Base-by-base conservation (phyloP, 1,140 invertebrate genomes). In the Hypsibius dujardini region DNA sequence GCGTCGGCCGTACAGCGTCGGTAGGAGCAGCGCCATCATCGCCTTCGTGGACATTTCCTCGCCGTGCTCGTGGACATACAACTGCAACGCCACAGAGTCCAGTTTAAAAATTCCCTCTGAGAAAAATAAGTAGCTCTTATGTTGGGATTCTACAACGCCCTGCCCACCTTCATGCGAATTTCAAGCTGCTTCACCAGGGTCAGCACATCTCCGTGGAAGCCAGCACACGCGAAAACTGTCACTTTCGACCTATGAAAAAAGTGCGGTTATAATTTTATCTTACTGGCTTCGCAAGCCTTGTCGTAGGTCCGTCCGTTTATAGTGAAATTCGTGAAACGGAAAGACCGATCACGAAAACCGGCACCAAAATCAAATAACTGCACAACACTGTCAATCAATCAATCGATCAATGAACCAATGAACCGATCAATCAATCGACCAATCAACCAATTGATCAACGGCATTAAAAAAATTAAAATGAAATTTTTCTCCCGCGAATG, bases 151-250 rank as follows among this genome's bases (percentile, higher is more conserved):
- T 28, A 28, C 28, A 28, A 28, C 28, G 28, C 28, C 28, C 28
- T 28, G 28, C 28, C 28, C 28, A 88, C 86, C 83, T 87, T 87
- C 84, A 96, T 86, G 73, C 91, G 85, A 73, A 92, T 88, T 74
- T 87, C 81, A 46, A 98, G 78, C 71, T 94, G 82, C 74, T 90
- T 85, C 2, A 89, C 92, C 2, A 98, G 82, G 45, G 93, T 92
- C 1, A 98, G 81, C n/a, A 90, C 89, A 82, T 99, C 95, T 76
- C 93, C 95, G 90, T 96, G 96, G 80, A 95, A 98, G 47, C 95
- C 95, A 71, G 88, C 86, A 71, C 85, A 87, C 1, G 89, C 93
- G 56, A 98, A 80, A 69, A 98, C 86, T 47, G 93, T 95, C 56
- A 82, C 85, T 0, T 86, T 79, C 0, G 91, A 90, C 59, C 83